Evolutionary conservation across 2,888 invertebrate genomes (phyloP).

Genomic region (Drosophila prostipennis): DNA sequence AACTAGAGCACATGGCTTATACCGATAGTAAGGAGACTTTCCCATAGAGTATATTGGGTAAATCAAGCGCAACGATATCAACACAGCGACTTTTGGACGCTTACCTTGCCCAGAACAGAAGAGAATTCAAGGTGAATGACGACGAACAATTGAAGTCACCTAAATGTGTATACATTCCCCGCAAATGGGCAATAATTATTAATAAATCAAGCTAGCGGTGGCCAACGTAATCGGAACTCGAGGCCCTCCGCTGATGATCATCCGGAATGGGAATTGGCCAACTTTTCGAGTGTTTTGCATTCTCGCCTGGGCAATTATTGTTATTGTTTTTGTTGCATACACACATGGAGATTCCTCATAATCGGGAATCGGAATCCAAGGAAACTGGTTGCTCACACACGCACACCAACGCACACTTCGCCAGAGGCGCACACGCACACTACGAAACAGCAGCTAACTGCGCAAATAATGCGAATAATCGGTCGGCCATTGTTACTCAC

Average conservation of each 20-base stretch:
- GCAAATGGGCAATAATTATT: constrained; percentile 58
- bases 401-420: constrained; percentile 14
- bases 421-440: constrained; percentile 13
- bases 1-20: constrained; percentile 6
- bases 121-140: constrained; percentile 72
- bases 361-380: constrained; percentile 25
- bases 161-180: constrained; percentile 11
- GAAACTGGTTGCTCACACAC: constrained; percentile 51
- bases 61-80: constrained; percentile 44
- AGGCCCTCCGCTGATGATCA: constrained; percentile 5
- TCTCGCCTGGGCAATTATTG: constrained; percentile 41
- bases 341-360: constrained; percentile 25
- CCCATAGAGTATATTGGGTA: constrained; percentile 7
- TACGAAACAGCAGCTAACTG: constrained; percentile 25
- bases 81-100: constrained; percentile 63
- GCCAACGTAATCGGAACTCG: constrained; percentile 21
- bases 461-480: constrained; percentile 19
- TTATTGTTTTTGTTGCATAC: constrained; percentile 69
- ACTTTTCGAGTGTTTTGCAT: constrained; percentile 36
- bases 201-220: constrained; percentile 61
- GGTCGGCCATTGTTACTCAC: constrained; percentile 28
- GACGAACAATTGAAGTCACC: constrained; percentile 60
- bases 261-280: constrained; percentile 7
- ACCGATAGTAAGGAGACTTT: constrained; percentile 2
- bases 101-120: constrained; percentile 38